Conservation (phyloP, 2,888 invertebrate genomes). For the Epiblema foenella region DNA sequence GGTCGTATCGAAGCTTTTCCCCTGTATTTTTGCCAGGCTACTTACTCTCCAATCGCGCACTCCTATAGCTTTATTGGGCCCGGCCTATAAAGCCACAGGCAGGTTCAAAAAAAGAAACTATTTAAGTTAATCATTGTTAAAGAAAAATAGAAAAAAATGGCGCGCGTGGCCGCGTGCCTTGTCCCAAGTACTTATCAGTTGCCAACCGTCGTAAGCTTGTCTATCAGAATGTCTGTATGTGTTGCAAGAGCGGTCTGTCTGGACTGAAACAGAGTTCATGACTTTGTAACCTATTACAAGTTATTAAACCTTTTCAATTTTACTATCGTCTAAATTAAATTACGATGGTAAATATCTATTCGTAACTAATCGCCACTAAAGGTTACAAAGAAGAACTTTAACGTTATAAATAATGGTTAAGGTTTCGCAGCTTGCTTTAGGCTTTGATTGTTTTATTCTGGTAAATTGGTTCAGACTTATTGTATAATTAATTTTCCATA, state of each 20-base stretch:
- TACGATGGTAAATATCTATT: slow-evolving; percentile 47
- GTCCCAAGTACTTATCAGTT: background rate
- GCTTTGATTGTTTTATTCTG: slow-evolving; percentile 1
- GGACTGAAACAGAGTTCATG: slow-evolving; percentile 45
- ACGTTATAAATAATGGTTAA: background rate
- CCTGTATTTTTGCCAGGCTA: too few relatives aligned
- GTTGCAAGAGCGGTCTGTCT: slow-evolving; percentile 26
- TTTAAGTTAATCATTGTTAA: background rate
- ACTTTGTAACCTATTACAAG: slow-evolving; percentile 45
- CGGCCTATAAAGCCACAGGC: too few relatives aligned
- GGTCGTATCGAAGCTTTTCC: too few relatives aligned
- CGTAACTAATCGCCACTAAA: slow-evolving; percentile 36
- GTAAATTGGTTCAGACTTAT: background rate
- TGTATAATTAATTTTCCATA: background rate
- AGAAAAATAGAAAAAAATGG: background rate
- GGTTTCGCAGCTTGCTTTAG: slow-evolving; percentile 11
- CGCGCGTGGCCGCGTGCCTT: background rate
- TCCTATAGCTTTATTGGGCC: too few relatives aligned
- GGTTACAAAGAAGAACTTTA: slow-evolving; percentile 14
- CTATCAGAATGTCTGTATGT: slow-evolving; percentile 10
- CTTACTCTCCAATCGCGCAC: too few relatives aligned
- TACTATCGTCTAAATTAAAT: slow-evolving; percentile 46
- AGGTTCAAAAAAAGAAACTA: too few relatives aligned
- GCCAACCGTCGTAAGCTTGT: background rate
- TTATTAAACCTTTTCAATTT: slow-evolving; percentile 42